Conservation (phyloP, 2,113 vertebrate genomes). For the Eurypyga helias region DNA sequence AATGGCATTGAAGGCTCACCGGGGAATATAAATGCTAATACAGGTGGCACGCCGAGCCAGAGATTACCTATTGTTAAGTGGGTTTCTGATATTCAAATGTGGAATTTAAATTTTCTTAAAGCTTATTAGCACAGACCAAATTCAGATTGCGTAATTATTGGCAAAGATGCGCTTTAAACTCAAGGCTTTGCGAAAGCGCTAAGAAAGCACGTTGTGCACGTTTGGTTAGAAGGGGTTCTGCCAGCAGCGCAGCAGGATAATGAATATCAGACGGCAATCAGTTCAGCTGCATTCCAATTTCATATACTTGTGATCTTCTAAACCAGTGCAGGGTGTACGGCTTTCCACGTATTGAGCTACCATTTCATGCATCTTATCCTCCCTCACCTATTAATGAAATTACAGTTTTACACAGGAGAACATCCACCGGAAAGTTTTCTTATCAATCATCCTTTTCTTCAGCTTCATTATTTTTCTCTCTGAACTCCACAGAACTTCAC, state of each 20-base stretch:
- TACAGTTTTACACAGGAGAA: conserved; percentile 35
- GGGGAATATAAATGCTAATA: conserved; percentile 77
- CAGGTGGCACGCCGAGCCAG: conserved; percentile 68
- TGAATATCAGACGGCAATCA: conserved; percentile 47
- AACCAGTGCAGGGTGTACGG: conserved; percentile 27
- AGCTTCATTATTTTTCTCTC: conserved; percentile 11
- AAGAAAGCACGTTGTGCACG: not conserved
- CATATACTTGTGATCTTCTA: conserved; percentile 32
- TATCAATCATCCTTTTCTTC: not conserved
- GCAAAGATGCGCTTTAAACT: conserved; percentile 51
- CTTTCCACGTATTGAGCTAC: conserved; percentile 23
- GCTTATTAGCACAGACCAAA: conserved; percentile 64
- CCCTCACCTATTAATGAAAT: conserved; percentile 69
- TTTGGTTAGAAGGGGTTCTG: conserved; percentile 26
- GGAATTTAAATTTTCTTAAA: conserved; percentile 70
- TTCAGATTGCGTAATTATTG: conserved; percentile 49
- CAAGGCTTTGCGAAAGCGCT: conserved; percentile 46
- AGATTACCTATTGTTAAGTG: conserved; percentile 80
- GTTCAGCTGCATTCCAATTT: conserved; percentile 56
- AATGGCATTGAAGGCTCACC: conserved; percentile 74
- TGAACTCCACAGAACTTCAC: not conserved
- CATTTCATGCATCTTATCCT: conserved; percentile 48
- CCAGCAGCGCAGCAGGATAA: conserved; percentile 49
- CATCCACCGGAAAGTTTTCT: conserved; percentile 42
- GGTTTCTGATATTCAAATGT: conserved; percentile 79